Evolutionary conservation across 2,797 vertebrate species (phyloP).

Genomic region (Chelidonichthys spinosus): DNA sequence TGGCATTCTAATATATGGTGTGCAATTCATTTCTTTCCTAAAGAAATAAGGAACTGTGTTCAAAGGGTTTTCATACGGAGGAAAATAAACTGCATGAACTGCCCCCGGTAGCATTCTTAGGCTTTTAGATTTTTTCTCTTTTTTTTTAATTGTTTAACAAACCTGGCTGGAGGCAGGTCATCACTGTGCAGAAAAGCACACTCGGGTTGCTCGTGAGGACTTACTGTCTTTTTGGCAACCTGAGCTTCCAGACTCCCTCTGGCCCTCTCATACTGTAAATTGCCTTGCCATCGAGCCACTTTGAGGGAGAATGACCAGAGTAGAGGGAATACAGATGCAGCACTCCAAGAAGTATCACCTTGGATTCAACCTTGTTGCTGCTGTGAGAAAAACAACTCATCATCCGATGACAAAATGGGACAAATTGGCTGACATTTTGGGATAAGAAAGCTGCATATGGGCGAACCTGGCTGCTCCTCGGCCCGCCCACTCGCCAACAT

Average conservation of each 20-base stretch:
- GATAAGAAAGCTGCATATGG: neutral
- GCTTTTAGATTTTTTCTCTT: slow-evolving; percentile 8
- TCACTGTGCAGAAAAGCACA: slow-evolving; percentile 33
- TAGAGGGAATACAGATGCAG: slow-evolving; percentile 45
- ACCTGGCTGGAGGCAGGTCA: slow-evolving; percentile 24
- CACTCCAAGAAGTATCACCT: slow-evolving; percentile 47
- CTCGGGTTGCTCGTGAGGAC: slow-evolving; percentile 14
- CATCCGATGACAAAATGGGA: slow-evolving; percentile 24
- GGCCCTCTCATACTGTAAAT: slow-evolving; percentile 42
- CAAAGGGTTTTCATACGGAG: slow-evolving; percentile 6
- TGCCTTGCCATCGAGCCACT: slow-evolving; percentile 41
- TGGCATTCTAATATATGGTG: slow-evolving; percentile 47
- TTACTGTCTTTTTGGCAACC: slow-evolving; percentile 27
- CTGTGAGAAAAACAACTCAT: slow-evolving; percentile 6
- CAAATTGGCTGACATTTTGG: slow-evolving; percentile 8
- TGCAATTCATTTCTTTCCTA: slow-evolving; percentile 31
- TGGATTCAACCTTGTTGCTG: slow-evolving; percentile 49
- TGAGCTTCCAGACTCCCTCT: slow-evolving; percentile 44
- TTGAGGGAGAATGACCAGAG: slow-evolving; percentile 28
- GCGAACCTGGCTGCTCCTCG: too few relatives aligned
- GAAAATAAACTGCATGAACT: neutral
- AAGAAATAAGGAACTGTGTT: slow-evolving; percentile 21
- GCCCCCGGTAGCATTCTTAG: neutral
- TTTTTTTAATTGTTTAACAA: neutral
- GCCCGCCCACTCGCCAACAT: too few relatives aligned